Conservation (phyloP, 2,888 invertebrate genomes). For the Pyrgus malvae region DNA sequence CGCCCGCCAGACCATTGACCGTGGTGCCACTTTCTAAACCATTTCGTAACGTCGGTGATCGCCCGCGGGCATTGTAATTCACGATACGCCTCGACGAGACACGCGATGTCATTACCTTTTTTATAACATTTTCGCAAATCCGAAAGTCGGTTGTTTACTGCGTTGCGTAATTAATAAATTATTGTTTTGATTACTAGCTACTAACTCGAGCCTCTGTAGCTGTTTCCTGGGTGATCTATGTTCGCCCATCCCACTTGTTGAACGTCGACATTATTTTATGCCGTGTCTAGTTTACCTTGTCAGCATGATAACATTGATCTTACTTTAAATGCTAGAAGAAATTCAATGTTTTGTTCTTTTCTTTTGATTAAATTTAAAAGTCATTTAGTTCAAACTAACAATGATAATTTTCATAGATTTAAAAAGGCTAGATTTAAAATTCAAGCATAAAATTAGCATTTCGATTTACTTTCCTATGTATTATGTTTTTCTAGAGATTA, state of each 20-base stretch:
- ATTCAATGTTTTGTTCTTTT: background rate
- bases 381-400: background rate
- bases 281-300: conserved; percentile 2
- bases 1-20: conserved; percentile 76
- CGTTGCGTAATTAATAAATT: conserved; percentile 12
- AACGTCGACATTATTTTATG: background rate
- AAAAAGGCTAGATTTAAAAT: too few species aligned
- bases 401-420: background rate
- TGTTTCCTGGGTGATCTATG: conserved; percentile 6
- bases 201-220: too few species aligned
- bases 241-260: conserved; percentile 7
- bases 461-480: too few species aligned
- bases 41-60: conserved; percentile 75
- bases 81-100: conserved; percentile 64
- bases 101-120: conserved; percentile 72
- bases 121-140: conserved; percentile 62
- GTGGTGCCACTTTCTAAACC: conserved; percentile 78
- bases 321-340: background rate
- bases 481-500: too few species aligned
- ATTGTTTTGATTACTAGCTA: too few species aligned
- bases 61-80: conserved; percentile 70
- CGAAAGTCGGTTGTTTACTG: conserved; percentile 52
- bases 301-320: background rate
- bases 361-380: background rate
- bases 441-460: too few species aligned